Conservation (phyloP, 2,888 invertebrate genomes). For the Tinea trinotella region DNA sequence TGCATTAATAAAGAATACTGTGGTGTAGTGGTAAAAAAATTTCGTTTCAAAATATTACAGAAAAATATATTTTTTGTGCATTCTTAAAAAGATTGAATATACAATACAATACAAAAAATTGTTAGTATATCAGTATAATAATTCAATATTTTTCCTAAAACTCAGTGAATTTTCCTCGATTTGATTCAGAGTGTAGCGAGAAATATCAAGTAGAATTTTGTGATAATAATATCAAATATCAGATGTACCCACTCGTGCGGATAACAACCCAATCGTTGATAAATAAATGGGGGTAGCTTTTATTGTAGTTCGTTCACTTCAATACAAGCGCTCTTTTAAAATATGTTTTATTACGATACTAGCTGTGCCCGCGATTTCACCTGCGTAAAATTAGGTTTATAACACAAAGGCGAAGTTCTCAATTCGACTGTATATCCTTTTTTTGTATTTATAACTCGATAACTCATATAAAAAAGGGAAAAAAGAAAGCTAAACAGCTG, state of each 20-base stretch:
- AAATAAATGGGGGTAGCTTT: neutral
- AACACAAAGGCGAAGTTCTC: too few relatives aligned
- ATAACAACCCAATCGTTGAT: neutral
- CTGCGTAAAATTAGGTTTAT: too few relatives aligned
- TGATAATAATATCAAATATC: neutral
- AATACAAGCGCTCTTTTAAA: neutral
- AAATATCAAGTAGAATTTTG: neutral
- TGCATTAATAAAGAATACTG: too few relatives aligned
- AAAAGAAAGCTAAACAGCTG: too few relatives aligned
- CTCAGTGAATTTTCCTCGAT: neutral
- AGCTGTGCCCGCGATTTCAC: too few relatives aligned
- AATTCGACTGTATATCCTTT: too few relatives aligned
- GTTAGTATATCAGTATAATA: neutral
- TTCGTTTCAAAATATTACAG: neutral
- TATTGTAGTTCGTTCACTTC: neutral
- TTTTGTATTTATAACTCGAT: too few relatives aligned
- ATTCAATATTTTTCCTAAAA: neutral
- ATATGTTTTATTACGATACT: too few relatives aligned
- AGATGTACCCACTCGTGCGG: neutral
- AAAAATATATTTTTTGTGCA: neutral
- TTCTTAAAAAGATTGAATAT: neutral
- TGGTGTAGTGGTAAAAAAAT: too few relatives aligned
- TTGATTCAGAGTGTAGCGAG: neutral
- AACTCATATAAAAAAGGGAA: too few relatives aligned
- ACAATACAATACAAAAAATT: neutral